A percentile compares a stretch with the other conserved stretches of the same genome.
These are phyloP conservation scores for Siniperca obscura DNA, from an alignment of 2,797 vertebrate genomes.

Conservation along the genomic window DNA sequence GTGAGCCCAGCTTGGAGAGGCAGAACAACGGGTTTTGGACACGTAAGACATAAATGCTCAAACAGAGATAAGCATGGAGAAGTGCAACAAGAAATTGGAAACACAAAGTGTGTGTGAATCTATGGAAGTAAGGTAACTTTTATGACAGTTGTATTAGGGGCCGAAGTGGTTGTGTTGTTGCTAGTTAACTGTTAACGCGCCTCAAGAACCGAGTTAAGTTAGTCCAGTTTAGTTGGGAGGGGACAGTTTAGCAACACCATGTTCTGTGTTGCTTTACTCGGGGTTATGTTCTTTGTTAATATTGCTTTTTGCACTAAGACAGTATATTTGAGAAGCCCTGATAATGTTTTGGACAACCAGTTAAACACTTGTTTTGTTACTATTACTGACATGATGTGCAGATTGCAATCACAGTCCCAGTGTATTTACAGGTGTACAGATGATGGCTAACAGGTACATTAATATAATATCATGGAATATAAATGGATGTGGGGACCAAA, in stretches of 20 bases:
- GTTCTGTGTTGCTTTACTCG: background rate
- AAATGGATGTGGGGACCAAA: conserved; percentile 34
- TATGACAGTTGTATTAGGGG: too few species aligned
- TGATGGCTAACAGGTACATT: background rate
- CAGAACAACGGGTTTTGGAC: background rate
- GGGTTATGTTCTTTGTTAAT: background rate
- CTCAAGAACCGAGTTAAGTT: too few species aligned
- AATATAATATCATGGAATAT: conserved; percentile 33
- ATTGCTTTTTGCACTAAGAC: background rate
- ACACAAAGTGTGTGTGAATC: too few species aligned
- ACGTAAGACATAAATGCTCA: background rate
- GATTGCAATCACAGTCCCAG: too few species aligned
- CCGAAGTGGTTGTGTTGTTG: too few species aligned
- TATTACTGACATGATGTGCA: background rate
- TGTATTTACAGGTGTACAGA: background rate
- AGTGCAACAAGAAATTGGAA: background rate
- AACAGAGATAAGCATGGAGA: background rate
- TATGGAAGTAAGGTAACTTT: too few species aligned
- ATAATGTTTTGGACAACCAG: background rate
- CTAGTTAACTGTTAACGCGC: too few species aligned
- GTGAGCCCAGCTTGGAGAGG: background rate
- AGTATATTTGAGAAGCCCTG: background rate
- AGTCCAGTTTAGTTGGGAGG: too few species aligned
- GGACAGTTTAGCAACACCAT: background rate
- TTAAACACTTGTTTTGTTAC: background rate